A percentile compares a stretch with the other conserved stretches of the same genome.
phyloP scores from a whole-genome alignment of 2,113 vertebrate species.

The Alces alces region DNA sequence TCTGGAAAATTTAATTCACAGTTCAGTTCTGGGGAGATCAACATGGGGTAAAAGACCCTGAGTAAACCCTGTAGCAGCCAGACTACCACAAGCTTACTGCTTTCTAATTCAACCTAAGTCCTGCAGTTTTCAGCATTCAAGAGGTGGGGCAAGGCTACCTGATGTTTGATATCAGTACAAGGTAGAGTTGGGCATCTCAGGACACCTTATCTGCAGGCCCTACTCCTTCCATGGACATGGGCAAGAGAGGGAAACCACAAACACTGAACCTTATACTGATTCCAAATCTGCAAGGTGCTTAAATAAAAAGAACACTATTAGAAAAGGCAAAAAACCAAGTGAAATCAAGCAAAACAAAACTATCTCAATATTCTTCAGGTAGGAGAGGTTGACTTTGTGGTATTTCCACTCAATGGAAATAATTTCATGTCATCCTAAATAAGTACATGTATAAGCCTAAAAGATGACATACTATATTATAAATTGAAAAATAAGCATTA shows the following conservation, averaged over 20 bases:
- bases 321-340: neutral
- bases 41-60: neutral
- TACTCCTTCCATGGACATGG: neutral
- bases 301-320: neutral
- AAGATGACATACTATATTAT: neutral
- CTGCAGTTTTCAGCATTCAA: neutral
- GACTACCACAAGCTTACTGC: neutral
- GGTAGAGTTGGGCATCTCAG: neutral
- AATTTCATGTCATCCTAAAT: neutral
- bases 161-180: neutral
- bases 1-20: neutral
- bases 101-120: neutral
- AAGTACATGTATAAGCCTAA: neutral
- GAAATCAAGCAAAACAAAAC: neutral
- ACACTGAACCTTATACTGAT: neutral
- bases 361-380: neutral
- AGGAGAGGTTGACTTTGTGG: neutral
- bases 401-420: neutral
- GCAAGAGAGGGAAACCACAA: neutral
- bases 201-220: neutral
- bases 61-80: neutral
- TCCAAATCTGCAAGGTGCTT: neutral
- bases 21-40: neutral
- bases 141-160: neutral
- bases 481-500: neutral